Evolutionary conservation across 2,888 invertebrate genomes (phyloP).

Genomic region (Harpalus rubripes): DNA sequence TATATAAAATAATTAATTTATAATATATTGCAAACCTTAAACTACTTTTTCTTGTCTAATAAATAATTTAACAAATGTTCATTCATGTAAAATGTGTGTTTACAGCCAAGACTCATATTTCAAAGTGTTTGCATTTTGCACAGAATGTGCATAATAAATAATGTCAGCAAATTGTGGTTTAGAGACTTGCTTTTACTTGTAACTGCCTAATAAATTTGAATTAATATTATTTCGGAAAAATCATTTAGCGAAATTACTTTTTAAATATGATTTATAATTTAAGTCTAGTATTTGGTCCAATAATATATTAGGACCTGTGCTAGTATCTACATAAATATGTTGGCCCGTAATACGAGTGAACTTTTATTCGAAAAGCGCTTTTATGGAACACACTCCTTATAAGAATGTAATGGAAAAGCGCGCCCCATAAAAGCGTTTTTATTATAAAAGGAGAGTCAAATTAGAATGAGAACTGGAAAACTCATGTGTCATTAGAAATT

Average conservation of each 20-base stretch:
- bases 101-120: constrained; percentile 24
- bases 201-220: constrained; percentile 17
- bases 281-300: no score
- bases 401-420: no score
- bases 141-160: neutral
- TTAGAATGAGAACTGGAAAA: no score
- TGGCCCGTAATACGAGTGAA: no score
- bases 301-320: no score
- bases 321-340: neutral
- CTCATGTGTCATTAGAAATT: no score
- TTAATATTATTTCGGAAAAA: neutral
- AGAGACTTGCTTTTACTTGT: constrained; percentile 9
- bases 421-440: no score
- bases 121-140: constrained; percentile 6
- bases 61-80: constrained; percentile 8
- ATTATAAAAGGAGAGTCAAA: no score
- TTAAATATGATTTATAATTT: neutral
- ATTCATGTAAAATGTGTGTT: constrained; percentile 8
- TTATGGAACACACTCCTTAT: no score
- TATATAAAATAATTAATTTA: neutral
- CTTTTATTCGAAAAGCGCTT: no score
- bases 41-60: constrained; percentile 39
- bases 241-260: neutral
- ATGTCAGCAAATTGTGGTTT: constrained; percentile 31
- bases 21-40: neutral